These are phyloP conservation scores for Ctenoplectra terminalis DNA, from an alignment of 1,140 invertebrate species.

Conservation along the genomic window DNA sequence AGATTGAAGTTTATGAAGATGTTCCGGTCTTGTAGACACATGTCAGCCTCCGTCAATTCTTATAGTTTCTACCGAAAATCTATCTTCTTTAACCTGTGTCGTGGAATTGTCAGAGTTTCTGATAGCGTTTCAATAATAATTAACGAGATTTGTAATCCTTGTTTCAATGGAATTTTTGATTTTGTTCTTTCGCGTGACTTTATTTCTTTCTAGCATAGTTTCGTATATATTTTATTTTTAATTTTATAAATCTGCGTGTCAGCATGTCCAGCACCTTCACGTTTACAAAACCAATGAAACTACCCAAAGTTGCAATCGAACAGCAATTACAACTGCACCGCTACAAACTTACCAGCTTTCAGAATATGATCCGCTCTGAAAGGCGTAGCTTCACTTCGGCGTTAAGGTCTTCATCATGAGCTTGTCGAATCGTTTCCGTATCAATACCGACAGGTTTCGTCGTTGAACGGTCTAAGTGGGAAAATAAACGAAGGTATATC, in stretches of 20 bases:
- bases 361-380: conserved; percentile 11
- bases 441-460: conserved; percentile 59
- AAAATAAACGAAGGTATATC: conserved; percentile 67
- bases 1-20: conserved; percentile 64
- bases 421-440: conserved; percentile 55
- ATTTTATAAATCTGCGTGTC: too few species aligned
- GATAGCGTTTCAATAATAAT: background rate
- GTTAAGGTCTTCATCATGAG: conserved; percentile 48
- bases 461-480: conserved; percentile 51
- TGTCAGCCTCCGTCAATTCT: conserved; percentile 44
- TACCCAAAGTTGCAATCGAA: background rate
- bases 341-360: background rate
- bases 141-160: too few species aligned
- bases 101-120: background rate
- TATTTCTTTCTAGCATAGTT: too few species aligned
- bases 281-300: background rate
- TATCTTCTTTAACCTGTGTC: background rate
- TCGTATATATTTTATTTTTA: too few species aligned
- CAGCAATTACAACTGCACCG: background rate
- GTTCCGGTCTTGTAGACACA: conserved; percentile 50
- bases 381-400: background rate
- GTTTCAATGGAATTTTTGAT: background rate
- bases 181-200: too few species aligned
- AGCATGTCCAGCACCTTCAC: too few species aligned
- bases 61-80: conserved; percentile 12